Conservation (phyloP, 2,797 vertebrate species). For the Morelia viridis region DNA sequence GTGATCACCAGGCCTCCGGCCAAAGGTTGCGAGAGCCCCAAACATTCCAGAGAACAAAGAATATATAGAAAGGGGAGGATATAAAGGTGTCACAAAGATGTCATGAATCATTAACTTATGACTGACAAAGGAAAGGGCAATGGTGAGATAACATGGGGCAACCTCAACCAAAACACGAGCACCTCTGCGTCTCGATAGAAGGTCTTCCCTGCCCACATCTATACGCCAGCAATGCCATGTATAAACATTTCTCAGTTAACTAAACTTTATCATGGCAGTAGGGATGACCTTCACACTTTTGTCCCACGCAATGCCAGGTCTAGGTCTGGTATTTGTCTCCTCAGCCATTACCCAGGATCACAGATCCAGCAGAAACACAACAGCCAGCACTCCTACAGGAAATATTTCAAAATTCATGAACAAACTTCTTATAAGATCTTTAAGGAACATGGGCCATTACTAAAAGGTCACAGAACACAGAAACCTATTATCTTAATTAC, state of each 20-base stretch:
- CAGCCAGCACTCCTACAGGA: not conserved
- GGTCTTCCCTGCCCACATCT: not conserved
- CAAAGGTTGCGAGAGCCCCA: not conserved
- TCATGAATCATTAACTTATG: not conserved
- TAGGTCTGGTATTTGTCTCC: not conserved
- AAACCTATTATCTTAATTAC: not conserved
- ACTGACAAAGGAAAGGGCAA: not conserved
- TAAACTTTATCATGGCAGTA: not conserved
- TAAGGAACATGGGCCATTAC: not conserved
- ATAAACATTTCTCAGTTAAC: not conserved
- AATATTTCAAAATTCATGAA: not conserved
- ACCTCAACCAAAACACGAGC: not conserved
- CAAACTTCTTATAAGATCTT: not conserved
- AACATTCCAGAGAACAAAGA: not conserved
- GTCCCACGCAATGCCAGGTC: not conserved
- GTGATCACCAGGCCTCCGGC: not conserved
- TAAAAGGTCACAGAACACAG: not conserved
- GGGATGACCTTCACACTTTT: not conserved
- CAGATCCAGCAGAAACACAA: not conserved
- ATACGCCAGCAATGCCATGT: not conserved
- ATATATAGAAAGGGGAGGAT: not conserved
- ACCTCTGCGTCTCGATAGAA: not conserved
- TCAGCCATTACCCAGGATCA: not conserved
- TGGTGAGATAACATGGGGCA: not conserved
- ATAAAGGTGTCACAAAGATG: not conserved